A percentile compares a stretch with the other conserved stretches of the same genome.
Evolutionary conservation across 2,113 vertebrate genomes (phyloP).

Genomic region (Peromyscus leucopus): DNA sequence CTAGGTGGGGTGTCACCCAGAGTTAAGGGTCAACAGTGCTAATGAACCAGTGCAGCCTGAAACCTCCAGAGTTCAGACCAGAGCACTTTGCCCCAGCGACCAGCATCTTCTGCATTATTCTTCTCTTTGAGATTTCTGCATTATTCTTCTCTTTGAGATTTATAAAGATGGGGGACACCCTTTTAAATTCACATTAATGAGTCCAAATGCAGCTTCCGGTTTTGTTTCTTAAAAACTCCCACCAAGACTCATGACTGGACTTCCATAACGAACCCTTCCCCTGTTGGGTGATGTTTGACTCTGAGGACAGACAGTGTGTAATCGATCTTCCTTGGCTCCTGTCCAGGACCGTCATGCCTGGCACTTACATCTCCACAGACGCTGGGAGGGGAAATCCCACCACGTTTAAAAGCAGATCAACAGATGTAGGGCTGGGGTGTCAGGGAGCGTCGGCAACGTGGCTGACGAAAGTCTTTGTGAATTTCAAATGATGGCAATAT

Average conservation of each 20-base stretch:
- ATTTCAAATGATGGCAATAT: conserved; percentile 85
- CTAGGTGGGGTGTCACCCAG: not conserved
- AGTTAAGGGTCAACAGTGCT: not conserved
- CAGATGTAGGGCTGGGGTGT: conserved; percentile 87
- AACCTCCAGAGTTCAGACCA: not conserved
- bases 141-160: not conserved
- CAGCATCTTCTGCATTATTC: not conserved
- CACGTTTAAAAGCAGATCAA: conserved; percentile 85
- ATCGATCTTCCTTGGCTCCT: conserved; percentile 80
- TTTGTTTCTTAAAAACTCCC: conserved; percentile 8
- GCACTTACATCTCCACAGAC: conserved; percentile 79
- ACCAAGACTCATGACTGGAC: not conserved
- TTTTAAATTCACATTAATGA: not conserved
- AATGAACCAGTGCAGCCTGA: not conserved
- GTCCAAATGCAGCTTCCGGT: not conserved
- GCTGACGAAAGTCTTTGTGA: conserved; percentile 84
- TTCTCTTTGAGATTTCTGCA: not conserved
- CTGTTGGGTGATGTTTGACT: not conserved
- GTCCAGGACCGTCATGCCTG: conserved; percentile 79
- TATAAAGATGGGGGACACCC: not conserved
- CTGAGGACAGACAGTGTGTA: conserved; percentile 63
- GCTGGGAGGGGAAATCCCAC: conserved; percentile 81
- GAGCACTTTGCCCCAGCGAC: not conserved
- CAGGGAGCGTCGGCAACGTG: conserved; percentile 85
- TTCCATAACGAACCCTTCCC: not conserved